Evolutionary conservation across 2,797 vertebrate genomes (phyloP).

Genomic region (Sebastes kiyomatsui): DNA sequence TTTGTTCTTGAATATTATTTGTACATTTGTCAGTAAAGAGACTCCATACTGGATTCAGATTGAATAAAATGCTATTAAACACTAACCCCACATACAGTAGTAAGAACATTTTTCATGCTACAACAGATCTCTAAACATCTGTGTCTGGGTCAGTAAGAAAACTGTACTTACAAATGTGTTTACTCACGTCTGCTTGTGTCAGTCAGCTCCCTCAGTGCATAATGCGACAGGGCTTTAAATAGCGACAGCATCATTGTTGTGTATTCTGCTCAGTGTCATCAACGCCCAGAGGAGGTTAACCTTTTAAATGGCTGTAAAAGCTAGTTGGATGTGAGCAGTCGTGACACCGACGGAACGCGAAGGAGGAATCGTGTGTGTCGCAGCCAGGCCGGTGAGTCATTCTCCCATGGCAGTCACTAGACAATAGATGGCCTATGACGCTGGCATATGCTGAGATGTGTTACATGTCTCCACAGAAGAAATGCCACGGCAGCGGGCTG

Average conservation of each 20-base stretch:
- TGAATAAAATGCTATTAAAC: neutral
- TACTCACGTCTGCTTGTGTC: constrained; percentile 2
- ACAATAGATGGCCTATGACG: constrained; percentile 51
- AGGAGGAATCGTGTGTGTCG: constrained; percentile 41
- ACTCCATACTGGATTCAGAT: neutral
- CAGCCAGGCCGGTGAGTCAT: constrained; percentile 63
- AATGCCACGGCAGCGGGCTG: constrained; percentile 15
- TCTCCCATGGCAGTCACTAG: constrained; percentile 31
- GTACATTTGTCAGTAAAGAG: neutral
- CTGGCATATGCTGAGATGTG: constrained; percentile 45
- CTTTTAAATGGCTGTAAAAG: constrained; percentile 63
- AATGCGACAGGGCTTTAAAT: constrained; percentile 34
- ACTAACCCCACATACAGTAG: neutral
- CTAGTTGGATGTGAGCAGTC: constrained; percentile 50
- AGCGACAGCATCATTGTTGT: constrained; percentile 31
- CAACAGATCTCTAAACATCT: neutral
- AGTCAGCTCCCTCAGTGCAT: neutral
- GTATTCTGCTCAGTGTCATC: constrained; percentile 48
- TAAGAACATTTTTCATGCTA: neutral
- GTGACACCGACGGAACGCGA: constrained; percentile 43
- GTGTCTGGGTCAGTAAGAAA: neutral
- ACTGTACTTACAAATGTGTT: neutral
- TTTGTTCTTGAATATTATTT: neutral
- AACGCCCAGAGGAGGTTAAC: constrained; percentile 49
- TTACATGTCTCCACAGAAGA: constrained; percentile 27